Evolutionary conservation across 2,888 invertebrate species (phyloP), one percentile per base, ranked within the genome.

Genomic region (Pyralis farinalis): DNA sequence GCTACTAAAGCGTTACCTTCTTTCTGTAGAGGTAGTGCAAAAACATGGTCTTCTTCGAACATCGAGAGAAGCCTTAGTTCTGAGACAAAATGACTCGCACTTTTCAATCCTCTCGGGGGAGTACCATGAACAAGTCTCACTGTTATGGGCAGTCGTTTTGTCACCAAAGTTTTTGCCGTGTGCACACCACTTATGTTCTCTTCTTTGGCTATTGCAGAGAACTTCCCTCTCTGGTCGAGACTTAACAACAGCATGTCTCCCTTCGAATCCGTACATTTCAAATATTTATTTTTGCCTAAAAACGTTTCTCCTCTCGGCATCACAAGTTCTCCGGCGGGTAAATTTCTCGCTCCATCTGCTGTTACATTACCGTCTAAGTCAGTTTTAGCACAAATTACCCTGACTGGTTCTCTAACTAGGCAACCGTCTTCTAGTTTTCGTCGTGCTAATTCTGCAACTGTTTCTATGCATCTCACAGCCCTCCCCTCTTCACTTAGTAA

Each of bases 111-210:
- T 71, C 95, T 91, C 0, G 97, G 97, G 28, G 95, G 94, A 37
- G 95, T 94, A 21, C 98, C 98, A 67, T 97, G 96, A 3, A 98
- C 97, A 63, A 98, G 90, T 64, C 97, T 92, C 9, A 98, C 97
- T 51, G 97, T 97, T 52, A 98, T 91, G 20, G 98, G 98, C 85
- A 98, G 91, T 52, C 98, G 91, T 80, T 98, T 98, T 52, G 94
- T 93, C 41, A 98, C 85, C 52, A 98, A 90, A 63, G 96, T 97
- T 68, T 94, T 93, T 9, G 97, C 96, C 49, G 96, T 95, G 78
- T 98, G 98, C 10, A 98, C 98, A 12, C 98, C 98, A 70, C 97
- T 96, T 51, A 98, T 97, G 83, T 97, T 97, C 65, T 97, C 97
- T 77, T 97, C 96, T 65, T 96, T 94, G 47, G 98, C 98, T 41